These are phyloP conservation scores for Eristalinus sepulchralis DNA, from an alignment of 2,888 invertebrate genomes.

Conservation along the genomic window DNA sequence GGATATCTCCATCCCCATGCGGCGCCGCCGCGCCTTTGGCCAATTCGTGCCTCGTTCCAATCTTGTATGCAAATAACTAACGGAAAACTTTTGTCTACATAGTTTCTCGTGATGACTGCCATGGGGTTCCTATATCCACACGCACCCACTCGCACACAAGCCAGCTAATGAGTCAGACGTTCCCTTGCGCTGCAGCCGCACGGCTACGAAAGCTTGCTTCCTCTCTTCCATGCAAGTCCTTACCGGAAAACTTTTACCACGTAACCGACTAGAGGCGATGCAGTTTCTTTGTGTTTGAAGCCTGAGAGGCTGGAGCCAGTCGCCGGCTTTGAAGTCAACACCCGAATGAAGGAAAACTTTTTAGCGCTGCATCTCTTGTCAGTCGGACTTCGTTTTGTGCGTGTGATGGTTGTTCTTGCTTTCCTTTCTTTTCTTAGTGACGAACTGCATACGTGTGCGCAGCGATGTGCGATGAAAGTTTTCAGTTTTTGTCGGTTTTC, in stretches of 20 bases:
- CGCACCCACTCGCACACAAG: background rate
- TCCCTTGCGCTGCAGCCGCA: background rate
- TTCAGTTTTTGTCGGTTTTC: background rate
- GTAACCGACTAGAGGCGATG: background rate
- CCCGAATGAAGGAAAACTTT: background rate
- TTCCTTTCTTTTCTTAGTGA: background rate
- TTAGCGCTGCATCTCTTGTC: background rate
- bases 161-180: background rate
- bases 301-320: background rate
- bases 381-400: background rate
- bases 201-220: background rate
- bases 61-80: slow-evolving; percentile 63
- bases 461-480: slow-evolving; percentile 13
- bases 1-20: background rate
- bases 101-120: slow-evolving; percentile 53
- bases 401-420: background rate
- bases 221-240: background rate
- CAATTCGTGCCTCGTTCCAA: slow-evolving; percentile 23
- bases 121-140: background rate
- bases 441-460: slow-evolving; percentile 9
- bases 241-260: background rate
- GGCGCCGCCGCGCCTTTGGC: background rate
- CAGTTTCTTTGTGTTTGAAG: background rate
- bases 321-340: background rate
- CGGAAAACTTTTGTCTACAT: slow-evolving; percentile 61